Percentiles rank a stretch among this genome's conserved stretches.
Evolutionary conservation across 2,797 vertebrate species (phyloP).

Genomic region (Trachurus trachurus): DNA sequence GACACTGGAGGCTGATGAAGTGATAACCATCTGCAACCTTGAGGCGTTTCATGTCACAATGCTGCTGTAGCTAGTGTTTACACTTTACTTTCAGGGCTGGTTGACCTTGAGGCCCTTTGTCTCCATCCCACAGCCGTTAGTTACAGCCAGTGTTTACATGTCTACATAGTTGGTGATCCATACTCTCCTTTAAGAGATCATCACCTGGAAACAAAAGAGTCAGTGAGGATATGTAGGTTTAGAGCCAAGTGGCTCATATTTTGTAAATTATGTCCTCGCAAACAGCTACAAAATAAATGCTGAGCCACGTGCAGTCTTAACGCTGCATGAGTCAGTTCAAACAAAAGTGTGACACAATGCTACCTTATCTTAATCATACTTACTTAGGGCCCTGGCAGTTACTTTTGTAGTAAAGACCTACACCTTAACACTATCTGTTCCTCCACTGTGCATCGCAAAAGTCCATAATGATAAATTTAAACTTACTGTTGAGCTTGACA

Average conservation of each 20-base stretch:
- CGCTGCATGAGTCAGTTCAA: not conserved
- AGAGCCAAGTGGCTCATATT: not conserved
- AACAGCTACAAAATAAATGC: too few species aligned
- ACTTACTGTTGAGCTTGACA: not conserved
- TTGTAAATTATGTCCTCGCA: not conserved
- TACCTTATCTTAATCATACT: not conserved
- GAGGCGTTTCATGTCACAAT: not conserved
- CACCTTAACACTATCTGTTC: not conserved
- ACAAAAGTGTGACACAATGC: not conserved
- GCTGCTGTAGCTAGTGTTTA: slow-evolving; percentile 55
- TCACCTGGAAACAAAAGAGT: slow-evolving; percentile 2
- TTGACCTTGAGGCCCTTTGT: slow-evolving; percentile 62
- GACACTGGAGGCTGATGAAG: slow-evolving; percentile 12
- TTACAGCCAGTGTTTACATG: slow-evolving; percentile 56
- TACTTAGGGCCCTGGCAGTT: accelerated
- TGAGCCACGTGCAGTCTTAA: not conserved
- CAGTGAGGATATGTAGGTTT: not conserved
- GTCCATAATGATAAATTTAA: too few species aligned
- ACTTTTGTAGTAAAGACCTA: not conserved
- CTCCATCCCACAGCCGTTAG: slow-evolving; percentile 15
- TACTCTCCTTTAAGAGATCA: not conserved
- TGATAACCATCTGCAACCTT: slow-evolving; percentile 12
- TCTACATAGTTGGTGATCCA: slow-evolving; percentile 38
- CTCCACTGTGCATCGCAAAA: not conserved
- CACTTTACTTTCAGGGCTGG: slow-evolving; percentile 37